Evolutionary conservation across 2,113 vertebrate genomes (phyloP).

Genomic region (Glareola pratincola): DNA sequence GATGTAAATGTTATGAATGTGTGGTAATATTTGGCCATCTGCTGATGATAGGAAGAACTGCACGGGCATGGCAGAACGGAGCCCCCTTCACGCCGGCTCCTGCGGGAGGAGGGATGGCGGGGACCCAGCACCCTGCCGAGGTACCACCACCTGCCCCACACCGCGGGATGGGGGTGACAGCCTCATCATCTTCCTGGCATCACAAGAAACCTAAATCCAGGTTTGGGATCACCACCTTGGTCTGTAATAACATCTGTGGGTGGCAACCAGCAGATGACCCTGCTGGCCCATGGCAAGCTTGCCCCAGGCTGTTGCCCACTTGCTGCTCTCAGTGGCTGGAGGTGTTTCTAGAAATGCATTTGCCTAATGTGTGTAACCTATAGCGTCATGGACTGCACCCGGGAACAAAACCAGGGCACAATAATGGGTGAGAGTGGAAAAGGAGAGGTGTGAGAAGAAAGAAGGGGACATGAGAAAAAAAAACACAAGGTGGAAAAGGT

Average conservation of each 20-base stretch:
- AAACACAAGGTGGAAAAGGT: not conserved
- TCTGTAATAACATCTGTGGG: not conserved
- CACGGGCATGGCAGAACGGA: not conserved
- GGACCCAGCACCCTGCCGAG: not conserved
- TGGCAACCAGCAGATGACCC: not conserved
- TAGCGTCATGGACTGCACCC: rapidly evolving
- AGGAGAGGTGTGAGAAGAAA: not conserved
- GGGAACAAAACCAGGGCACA: not conserved
- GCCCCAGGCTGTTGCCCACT: not conserved
- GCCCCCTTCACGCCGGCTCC: not conserved
- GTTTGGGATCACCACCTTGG: not conserved
- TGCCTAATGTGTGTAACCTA: not conserved
- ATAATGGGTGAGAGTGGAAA: not conserved
- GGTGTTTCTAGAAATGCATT: not conserved
- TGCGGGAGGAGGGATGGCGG: rapidly evolving
- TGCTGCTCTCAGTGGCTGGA: not conserved
- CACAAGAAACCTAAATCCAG: not conserved
- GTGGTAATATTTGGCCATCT: conserved; percentile 65
- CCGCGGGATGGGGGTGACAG: not conserved
- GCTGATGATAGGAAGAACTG: conserved; percentile 54
- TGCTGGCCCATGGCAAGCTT: not conserved
- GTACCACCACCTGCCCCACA: not conserved
- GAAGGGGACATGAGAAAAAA: not conserved
- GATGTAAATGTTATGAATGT: conserved; percentile 40
- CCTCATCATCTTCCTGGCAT: not conserved